Evolutionary conservation across 2,797 vertebrate genomes (phyloP).

Genomic region (Myripristis murdjan): DNA sequence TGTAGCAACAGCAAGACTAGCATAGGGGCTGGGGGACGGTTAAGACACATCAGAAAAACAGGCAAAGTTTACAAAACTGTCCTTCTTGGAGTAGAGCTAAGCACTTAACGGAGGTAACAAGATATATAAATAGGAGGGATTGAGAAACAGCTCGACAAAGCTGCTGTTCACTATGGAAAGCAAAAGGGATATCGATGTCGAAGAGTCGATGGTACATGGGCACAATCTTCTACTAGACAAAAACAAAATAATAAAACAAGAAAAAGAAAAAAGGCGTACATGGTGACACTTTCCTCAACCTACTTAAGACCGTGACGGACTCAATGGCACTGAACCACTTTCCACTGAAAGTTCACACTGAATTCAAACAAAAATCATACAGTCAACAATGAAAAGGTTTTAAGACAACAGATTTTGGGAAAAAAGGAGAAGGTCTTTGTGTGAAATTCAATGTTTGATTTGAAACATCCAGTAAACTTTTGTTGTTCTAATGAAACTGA

Average conservation of each 20-base stretch:
- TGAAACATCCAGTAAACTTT: slow-evolving; percentile 39
- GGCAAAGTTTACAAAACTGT: slow-evolving; percentile 62
- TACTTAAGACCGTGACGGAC: slow-evolving; percentile 18
- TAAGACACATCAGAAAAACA: slow-evolving; percentile 71
- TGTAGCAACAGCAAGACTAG: slow-evolving; percentile 51
- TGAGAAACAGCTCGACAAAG: slow-evolving; percentile 54
- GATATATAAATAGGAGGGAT: slow-evolving; percentile 58
- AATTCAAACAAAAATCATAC: slow-evolving; percentile 9
- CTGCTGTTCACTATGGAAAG: slow-evolving; percentile 51
- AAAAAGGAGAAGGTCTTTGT: slow-evolving; percentile 8
- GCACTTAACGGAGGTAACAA: slow-evolving; percentile 69
- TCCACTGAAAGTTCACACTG: slow-evolving; percentile 20
- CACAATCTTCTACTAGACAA: too few relatives aligned
- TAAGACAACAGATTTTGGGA: slow-evolving; percentile 27
- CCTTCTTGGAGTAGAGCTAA: slow-evolving; percentile 56
- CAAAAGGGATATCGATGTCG: slow-evolving; percentile 1
- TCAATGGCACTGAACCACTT: slow-evolving; percentile 28
- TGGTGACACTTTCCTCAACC: background rate
- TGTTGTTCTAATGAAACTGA: slow-evolving; percentile 14
- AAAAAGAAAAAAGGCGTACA: slow-evolving; percentile 9
- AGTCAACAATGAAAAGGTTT: background rate
- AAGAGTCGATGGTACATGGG: slow-evolving; percentile 19
- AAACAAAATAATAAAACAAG: too few relatives aligned
- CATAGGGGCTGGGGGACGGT: slow-evolving; percentile 20
- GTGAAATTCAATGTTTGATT: slow-evolving; percentile 1